Percentiles rank a stretch among this genome's conserved stretches.
phyloP scores from a whole-genome alignment of 2,888 invertebrate genomes.

The Acrobasis repandana region DNA sequence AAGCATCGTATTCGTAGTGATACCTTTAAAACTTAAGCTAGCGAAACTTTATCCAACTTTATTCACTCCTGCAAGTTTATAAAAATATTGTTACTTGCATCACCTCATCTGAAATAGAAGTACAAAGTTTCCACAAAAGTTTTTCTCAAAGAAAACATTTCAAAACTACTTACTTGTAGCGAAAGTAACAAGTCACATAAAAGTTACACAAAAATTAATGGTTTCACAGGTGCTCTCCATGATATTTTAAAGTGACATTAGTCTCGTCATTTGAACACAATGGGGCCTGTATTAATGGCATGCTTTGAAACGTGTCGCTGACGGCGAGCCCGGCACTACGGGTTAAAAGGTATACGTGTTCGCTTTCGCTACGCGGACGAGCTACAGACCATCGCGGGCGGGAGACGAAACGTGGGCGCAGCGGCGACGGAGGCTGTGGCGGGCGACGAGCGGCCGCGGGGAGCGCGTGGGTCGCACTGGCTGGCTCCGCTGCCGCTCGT shows the following conservation, averaged over 20 bases:
- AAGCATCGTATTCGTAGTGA: not conserved
- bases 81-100: not conserved
- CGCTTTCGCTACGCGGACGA: conserved; percentile 42
- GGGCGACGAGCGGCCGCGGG: conserved; percentile 57
- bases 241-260: conserved; percentile 62
- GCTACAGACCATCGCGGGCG: conserved; percentile 37
- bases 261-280: conserved; percentile 63
- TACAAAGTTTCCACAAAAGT: conserved; percentile 6
- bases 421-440: conserved; percentile 29
- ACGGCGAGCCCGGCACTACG: conserved; percentile 46
- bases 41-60: too few species aligned
- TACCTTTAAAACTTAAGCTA: too few species aligned
- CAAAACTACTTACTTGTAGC: conserved; percentile 42
- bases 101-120: not conserved
- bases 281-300: conserved; percentile 59
- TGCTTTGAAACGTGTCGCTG: conserved; percentile 58
- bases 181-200: conserved; percentile 51
- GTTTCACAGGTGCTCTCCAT: conserved; percentile 66
- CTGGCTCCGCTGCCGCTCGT: conserved; percentile 64
- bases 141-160: not conserved
- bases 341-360: conserved; percentile 44
- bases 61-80: too few species aligned
- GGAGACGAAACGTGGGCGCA: conserved; percentile 43
- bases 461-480: conserved; percentile 75
- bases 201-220: conserved; percentile 58